Percentiles rank a stretch among this genome's conserved stretches.
phyloP scores from a whole-genome alignment of 2,113 vertebrate species.

The Tupaia chinensis region DNA sequence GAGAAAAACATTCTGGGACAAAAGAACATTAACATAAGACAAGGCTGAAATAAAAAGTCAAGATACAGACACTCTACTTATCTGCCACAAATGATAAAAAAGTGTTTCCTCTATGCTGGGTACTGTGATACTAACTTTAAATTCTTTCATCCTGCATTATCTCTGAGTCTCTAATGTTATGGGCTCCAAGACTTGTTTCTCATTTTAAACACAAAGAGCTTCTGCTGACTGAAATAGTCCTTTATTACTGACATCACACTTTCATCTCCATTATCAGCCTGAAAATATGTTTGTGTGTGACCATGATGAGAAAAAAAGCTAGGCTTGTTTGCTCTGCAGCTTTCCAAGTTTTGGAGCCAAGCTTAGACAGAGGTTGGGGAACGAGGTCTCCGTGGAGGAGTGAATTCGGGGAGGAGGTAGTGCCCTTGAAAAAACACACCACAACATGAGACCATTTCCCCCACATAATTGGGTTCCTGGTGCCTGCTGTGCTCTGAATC shows the following conservation, averaged over 20 bases:
- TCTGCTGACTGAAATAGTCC: neutral
- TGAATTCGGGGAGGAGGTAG: neutral
- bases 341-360: conserved; percentile 8
- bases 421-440: neutral
- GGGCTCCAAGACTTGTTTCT: conserved; percentile 17
- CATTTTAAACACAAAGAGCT: conserved; percentile 54
- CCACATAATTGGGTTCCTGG: neutral
- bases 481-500: neutral
- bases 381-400: neutral
- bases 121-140: conserved; percentile 33
- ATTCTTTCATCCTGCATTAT: conserved; percentile 27
- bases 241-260: conserved; percentile 8
- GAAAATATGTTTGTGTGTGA: neutral
- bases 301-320: neutral
- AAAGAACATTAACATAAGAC: conserved; percentile 5
- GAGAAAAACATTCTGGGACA: neutral
- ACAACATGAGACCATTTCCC: neutral
- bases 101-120: neutral
- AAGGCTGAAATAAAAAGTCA: conserved; percentile 25
- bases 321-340: neutral
- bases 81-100: conserved; percentile 50
- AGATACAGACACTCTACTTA: neutral
- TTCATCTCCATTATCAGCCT: conserved; percentile 4
- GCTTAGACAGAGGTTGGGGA: neutral
- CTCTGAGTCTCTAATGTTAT: conserved; percentile 6